Conservation (phyloP, 2,888 invertebrate species). For the Linnaemya vulpina region DNA sequence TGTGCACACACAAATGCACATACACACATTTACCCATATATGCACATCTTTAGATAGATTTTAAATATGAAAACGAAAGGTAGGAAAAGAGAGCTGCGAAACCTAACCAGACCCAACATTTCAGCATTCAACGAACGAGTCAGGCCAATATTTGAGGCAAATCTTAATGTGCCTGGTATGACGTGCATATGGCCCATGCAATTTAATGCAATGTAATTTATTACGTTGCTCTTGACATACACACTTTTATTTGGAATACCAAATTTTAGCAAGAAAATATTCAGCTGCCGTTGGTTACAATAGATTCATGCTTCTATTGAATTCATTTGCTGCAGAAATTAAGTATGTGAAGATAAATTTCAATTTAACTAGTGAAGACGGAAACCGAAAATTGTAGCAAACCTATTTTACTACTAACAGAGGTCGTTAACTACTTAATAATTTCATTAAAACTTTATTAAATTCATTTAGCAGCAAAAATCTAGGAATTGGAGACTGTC, state of each 20-base stretch:
- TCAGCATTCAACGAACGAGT: constrained; percentile 51
- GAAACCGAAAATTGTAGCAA: no score
- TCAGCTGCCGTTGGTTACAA: no score
- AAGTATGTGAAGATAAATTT: no score
- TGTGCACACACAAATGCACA: neutral
- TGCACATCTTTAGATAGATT: constrained; percentile 6
- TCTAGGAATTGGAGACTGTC: no score
- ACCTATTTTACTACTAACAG: no score
- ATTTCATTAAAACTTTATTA: no score
- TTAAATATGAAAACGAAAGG: constrained; percentile 52
- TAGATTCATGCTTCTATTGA: no score
- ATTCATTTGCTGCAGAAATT: no score
- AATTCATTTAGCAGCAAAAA: no score
- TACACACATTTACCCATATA: neutral
- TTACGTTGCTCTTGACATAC: constrained; percentile 29
- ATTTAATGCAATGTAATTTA: neutral
- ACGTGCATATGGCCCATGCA: constrained; percentile 37
- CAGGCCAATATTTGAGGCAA: constrained; percentile 37
- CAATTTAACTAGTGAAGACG: no score
- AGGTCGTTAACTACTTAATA: no score
- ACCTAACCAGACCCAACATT: constrained; percentile 71
- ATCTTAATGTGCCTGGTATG: constrained; percentile 33
- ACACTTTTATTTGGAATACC: neutral
- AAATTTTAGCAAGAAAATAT: no score
- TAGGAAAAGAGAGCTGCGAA: constrained; percentile 65